Percentiles rank a stretch among this genome's conserved stretches.
These are phyloP conservation scores for Calyptommatus sinebrachiatus DNA, from an alignment of 2,113 vertebrate species.

Conservation along the genomic window DNA sequence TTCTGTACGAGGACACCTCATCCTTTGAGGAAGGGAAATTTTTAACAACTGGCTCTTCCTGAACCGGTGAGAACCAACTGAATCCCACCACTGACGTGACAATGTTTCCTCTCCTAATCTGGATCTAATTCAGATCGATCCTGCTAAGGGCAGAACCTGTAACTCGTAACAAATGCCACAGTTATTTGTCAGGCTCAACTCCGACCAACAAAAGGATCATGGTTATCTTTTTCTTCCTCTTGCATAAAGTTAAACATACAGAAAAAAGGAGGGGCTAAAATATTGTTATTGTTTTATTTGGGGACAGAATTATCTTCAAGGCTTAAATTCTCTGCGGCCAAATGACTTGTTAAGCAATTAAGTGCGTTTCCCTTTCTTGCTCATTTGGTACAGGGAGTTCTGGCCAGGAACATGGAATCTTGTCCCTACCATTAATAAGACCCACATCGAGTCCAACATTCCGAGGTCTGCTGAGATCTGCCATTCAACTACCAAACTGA, in stretches of 20 bases:
- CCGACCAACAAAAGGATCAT: not conserved
- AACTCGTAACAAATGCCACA: conserved; percentile 14
- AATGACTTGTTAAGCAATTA: conserved; percentile 57
- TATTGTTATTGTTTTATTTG: conserved; percentile 44
- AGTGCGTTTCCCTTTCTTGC: conserved; percentile 35
- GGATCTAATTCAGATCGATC: too few species aligned
- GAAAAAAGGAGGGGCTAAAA: not conserved
- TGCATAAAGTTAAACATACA: conserved; percentile 18
- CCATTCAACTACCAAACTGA: too few species aligned
- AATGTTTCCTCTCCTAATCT: too few species aligned
- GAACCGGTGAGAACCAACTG: too few species aligned
- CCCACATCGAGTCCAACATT: too few species aligned
- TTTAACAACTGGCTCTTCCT: too few species aligned
- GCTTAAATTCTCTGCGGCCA: conserved; percentile 55
- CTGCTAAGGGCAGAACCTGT: not conserved
- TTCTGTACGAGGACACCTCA: too few species aligned
- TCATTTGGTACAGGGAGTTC: conserved; percentile 26
- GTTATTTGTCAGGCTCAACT: conserved; percentile 22
- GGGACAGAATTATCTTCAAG: conserved; percentile 56
- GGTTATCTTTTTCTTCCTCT: not conserved
- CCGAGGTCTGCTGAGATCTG: too few species aligned
- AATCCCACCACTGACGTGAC: too few species aligned
- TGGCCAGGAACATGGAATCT: conserved; percentile 38
- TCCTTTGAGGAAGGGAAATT: too few species aligned
- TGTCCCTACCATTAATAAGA: not conserved